A percentile compares a stretch with the other conserved stretches of the same genome.
Conservation (phyloP, 2,113 vertebrate genomes). For the Marcusenius ussheri region DNA sequence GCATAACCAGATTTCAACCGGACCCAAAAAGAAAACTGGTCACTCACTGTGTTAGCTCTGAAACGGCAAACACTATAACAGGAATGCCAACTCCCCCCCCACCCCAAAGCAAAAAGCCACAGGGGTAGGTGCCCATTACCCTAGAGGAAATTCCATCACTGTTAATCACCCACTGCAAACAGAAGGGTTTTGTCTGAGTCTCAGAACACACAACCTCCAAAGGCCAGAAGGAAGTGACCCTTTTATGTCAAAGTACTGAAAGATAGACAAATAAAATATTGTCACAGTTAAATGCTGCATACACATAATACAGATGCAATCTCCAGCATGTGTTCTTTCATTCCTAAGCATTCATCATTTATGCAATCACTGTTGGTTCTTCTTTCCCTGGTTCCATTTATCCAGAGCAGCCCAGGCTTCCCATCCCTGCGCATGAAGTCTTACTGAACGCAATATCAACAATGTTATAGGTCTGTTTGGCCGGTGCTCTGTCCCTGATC, state of each 20-base stretch:
- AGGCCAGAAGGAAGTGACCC: neutral
- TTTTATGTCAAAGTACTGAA: neutral
- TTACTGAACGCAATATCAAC: neutral
- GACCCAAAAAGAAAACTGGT: neutral
- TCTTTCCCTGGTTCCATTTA: neutral
- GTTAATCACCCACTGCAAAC: conserved; percentile 2
- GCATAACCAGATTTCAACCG: neutral
- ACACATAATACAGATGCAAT: neutral
- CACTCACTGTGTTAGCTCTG: neutral
- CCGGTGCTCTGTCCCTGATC: neutral
- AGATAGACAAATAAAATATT: neutral
- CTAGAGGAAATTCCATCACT: neutral
- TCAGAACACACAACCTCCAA: conserved; percentile 8
- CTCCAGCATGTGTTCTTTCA: neutral
- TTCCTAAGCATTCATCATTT: neutral
- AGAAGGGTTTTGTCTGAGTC: neutral
- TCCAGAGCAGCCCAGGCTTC: neutral
- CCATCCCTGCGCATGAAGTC: neutral
- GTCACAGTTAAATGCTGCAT: neutral
- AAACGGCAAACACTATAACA: neutral
- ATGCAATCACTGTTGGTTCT: neutral
- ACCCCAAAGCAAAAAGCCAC: neutral
- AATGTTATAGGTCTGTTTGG: neutral
- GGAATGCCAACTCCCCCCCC: neutral
- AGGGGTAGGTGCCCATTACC: neutral